These are phyloP conservation scores for Agrochola lychnidis DNA, from an alignment of 2,888 invertebrate species.

Conservation along the genomic window DNA sequence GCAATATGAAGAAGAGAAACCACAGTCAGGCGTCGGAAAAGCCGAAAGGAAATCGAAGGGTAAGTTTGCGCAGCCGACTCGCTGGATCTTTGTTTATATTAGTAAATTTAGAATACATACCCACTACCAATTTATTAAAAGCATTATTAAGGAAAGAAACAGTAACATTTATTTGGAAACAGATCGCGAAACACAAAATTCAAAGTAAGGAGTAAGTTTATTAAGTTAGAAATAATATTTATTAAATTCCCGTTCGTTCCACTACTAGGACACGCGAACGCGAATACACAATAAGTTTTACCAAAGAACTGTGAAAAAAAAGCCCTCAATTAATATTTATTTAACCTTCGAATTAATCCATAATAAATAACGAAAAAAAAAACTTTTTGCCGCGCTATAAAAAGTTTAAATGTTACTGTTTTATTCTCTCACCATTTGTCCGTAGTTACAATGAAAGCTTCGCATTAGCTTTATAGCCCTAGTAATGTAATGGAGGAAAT, in stretches of 20 bases:
- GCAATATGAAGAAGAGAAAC: conserved; percentile 78
- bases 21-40: conserved; percentile 79
- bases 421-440: conserved; percentile 47
- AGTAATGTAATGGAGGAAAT: conserved; percentile 52
- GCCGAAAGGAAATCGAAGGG: conserved; percentile 83
- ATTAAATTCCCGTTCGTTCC: no score
- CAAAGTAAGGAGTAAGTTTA: background rate
- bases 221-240: background rate
- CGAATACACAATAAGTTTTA: background rate
- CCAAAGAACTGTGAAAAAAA: conserved; percentile 3
- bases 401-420: conserved; percentile 46
- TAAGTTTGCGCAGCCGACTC: conserved; percentile 72
- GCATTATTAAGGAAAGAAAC: background rate
- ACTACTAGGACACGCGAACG: no score
- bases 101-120: background rate
- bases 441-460: conserved; percentile 62
- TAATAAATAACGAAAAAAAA: conserved; percentile 42
- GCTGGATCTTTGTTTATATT: background rate
- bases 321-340: conserved; percentile 38
- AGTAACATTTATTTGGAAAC: background rate
- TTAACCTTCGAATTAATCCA: conserved; percentile 46
- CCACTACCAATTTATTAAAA: background rate
- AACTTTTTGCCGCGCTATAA: conserved; percentile 41
- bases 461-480: conserved; percentile 57
- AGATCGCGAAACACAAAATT: background rate